phyloP scores from a whole-genome alignment of 2,888 invertebrate genomes.

The Trypoxylon attenuatum region DNA sequence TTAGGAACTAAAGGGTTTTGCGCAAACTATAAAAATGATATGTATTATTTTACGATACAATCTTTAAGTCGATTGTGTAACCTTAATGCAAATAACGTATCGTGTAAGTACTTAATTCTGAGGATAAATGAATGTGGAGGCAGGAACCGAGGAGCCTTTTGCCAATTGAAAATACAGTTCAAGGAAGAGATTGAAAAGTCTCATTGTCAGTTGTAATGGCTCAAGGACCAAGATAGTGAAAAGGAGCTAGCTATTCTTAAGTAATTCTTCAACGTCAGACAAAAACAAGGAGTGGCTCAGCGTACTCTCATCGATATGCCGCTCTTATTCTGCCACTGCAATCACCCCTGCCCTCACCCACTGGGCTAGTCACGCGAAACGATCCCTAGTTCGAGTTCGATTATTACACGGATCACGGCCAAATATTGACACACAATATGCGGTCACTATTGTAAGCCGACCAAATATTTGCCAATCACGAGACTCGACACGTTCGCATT shows the following conservation, averaged over 20 bases:
- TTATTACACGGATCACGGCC: constrained; percentile 1
- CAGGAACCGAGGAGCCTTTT: neutral
- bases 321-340: neutral
- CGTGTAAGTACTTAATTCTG: too few species aligned
- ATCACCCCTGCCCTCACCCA: neutral
- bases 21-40: too few species aligned
- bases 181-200: constrained; percentile 8
- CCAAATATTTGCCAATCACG: too few species aligned
- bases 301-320: neutral
- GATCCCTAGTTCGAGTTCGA: too few species aligned
- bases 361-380: too few species aligned
- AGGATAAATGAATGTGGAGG: too few species aligned
- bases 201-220: constrained; percentile 1
- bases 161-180: neutral
- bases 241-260: constrained; percentile 1
- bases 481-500: too few species aligned
- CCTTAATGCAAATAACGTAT: too few species aligned
- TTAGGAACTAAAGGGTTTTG: too few species aligned
- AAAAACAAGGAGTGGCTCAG: constrained; percentile 29
- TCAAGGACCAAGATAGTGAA: constrained; percentile 24
- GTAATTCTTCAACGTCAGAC: constrained; percentile 21
- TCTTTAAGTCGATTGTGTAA: too few species aligned
- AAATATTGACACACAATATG: neutral
- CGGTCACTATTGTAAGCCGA: too few species aligned
- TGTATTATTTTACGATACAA: too few species aligned